Evolutionary conservation across 2,113 vertebrate genomes (phyloP).

Genomic region (Pyxicephalus adspersus): DNA sequence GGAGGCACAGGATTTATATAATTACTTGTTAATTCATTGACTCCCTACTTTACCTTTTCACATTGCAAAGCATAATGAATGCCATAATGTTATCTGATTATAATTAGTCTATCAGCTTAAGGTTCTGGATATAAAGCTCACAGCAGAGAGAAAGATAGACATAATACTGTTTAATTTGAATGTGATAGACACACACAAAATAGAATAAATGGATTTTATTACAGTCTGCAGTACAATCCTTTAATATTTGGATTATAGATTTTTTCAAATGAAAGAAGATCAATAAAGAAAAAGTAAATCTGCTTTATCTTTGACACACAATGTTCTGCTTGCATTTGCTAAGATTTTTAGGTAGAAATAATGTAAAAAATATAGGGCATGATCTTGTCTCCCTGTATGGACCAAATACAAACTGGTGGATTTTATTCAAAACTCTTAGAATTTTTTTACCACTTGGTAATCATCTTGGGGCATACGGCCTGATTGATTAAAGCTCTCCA

Average conservation of each 20-base stretch:
- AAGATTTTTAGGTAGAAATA: background rate
- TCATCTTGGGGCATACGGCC: background rate
- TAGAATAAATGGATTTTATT: constrained; percentile 24
- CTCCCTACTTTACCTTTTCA: background rate
- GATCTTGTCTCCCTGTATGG: background rate
- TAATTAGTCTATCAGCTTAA: constrained; percentile 43
- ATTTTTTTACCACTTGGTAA: background rate
- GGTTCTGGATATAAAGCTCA: constrained; percentile 27
- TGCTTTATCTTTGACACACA: background rate
- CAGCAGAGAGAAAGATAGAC: constrained; percentile 15
- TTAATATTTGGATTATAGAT: constrained; percentile 41
- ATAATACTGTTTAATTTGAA: constrained; percentile 18
- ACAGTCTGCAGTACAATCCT: background rate
- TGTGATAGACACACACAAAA: constrained; percentile 20
- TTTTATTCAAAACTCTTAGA: background rate
- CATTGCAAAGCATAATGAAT: constrained; percentile 1
- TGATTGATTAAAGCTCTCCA: too few relatives aligned
- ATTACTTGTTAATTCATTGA: background rate
- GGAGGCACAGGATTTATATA: background rate
- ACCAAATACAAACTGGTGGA: background rate
- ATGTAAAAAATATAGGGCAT: background rate
- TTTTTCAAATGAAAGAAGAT: constrained; percentile 2
- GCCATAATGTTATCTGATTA: constrained; percentile 24
- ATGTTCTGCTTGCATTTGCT: background rate
- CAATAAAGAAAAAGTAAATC: constrained; percentile 15